Conservation (phyloP, 1,140 invertebrate species). For the Drosophila bocki region DNA sequence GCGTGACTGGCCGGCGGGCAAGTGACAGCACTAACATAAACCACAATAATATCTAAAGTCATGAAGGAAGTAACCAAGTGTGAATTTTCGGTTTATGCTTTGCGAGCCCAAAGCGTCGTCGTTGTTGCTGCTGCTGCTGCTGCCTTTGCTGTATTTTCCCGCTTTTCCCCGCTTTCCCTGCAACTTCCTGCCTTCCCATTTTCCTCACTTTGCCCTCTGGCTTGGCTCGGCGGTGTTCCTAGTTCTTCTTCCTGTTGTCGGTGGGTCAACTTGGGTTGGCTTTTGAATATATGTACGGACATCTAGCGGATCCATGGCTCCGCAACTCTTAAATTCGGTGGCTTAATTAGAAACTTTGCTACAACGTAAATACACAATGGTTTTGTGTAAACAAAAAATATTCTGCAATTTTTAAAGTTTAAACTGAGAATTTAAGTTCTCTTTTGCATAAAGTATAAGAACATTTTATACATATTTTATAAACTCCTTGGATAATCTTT, state of each 20-base stretch:
- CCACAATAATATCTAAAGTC: conserved; percentile 84
- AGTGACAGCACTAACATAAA: conserved; percentile 83
- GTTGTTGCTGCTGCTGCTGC: conserved; percentile 11
- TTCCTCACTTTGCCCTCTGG: conserved; percentile 10
- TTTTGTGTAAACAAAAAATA: conserved; percentile 4
- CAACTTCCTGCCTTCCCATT: conserved; percentile 3
- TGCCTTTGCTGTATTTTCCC: conserved; percentile 11
- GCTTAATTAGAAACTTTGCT: conserved; percentile 16
- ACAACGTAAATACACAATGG: background rate
- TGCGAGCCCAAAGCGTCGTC: conserved; percentile 53
- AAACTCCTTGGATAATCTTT: background rate
- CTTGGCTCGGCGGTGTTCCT: conserved; percentile 19
- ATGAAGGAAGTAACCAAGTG: conserved; percentile 84
- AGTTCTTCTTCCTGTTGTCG: conserved; percentile 31
- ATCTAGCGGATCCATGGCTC: conserved; percentile 16
- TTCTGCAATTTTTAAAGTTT: no score
- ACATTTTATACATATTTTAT: background rate
- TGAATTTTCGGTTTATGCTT: conserved; percentile 83
- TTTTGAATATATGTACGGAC: background rate
- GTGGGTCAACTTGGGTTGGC: conserved; percentile 34
- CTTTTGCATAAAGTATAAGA: no score
- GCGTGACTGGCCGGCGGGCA: conserved; percentile 58
- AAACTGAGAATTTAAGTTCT: background rate
- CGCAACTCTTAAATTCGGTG: conserved; percentile 12
- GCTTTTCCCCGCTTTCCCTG: background rate